These are phyloP conservation scores for Rostratula benghalensis DNA, from an alignment of 2,113 vertebrate genomes.

Conservation along the genomic window DNA sequence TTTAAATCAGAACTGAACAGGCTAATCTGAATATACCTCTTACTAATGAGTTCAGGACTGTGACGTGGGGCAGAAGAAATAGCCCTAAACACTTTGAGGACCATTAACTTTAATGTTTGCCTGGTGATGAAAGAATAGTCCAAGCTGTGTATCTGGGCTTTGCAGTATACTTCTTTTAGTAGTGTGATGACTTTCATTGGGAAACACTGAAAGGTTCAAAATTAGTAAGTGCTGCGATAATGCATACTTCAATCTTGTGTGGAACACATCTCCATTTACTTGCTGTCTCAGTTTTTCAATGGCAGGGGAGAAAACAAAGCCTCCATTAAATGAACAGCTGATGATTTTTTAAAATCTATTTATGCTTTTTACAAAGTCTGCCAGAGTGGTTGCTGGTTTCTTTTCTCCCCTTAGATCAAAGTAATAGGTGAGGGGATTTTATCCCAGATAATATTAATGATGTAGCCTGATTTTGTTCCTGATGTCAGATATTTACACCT, in stretches of 20 bases:
- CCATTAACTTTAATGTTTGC: conserved; percentile 30
- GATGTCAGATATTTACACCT: neutral
- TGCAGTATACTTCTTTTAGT: neutral
- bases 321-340: neutral
- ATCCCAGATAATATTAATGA: neutral
- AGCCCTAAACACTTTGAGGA: conserved; percentile 19
- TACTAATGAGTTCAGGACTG: neutral
- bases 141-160: neutral
- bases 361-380: neutral
- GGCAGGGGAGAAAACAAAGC: neutral
- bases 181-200: neutral
- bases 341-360: neutral
- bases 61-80: neutral
- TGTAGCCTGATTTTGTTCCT: neutral
- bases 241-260: neutral
- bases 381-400: neutral
- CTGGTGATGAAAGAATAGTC: neutral
- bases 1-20: neutral
- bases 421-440: neutral
- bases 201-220: neutral
- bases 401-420: neutral
- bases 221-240: neutral
- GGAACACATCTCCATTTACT: neutral
- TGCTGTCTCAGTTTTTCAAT: neutral
- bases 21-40: neutral